A percentile compares a stretch with the other conserved stretches of the same genome.
Conservation (phyloP, 1,140 invertebrate genomes). For the Drosophila sproati region DNA sequence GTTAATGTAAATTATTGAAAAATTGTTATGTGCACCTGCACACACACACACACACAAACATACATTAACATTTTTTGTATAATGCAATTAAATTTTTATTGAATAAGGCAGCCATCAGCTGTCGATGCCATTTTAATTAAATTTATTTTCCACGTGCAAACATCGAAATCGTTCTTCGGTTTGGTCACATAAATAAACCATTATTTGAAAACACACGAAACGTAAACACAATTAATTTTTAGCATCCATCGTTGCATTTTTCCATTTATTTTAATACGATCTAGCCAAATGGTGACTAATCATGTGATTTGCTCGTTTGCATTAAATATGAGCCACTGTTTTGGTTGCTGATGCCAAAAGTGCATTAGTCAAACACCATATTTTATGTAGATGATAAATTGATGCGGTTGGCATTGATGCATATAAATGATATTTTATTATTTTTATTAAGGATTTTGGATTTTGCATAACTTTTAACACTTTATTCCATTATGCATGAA, state of each 20-base stretch:
- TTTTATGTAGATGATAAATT: slow-evolving; percentile 35
- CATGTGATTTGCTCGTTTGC: slow-evolving; percentile 59
- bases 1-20: slow-evolving; percentile 52
- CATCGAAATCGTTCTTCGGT: slow-evolving; percentile 35
- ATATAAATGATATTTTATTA: slow-evolving; percentile 12
- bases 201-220: background rate
- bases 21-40: slow-evolving; percentile 27
- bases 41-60: slow-evolving; percentile 3
- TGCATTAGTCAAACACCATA: slow-evolving; percentile 51
- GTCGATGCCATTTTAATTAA: slow-evolving; percentile 46
- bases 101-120: slow-evolving; percentile 17
- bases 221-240: slow-evolving; percentile 3
- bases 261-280: slow-evolving; percentile 60
- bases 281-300: slow-evolving; percentile 57
- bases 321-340: slow-evolving; percentile 35
- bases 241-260: slow-evolving; percentile 9
- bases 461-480: too few species aligned
- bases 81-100: slow-evolving; percentile 57
- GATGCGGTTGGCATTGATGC: background rate
- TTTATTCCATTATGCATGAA: too few species aligned
- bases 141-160: slow-evolving; percentile 38
- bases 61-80: slow-evolving; percentile 45
- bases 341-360: slow-evolving; percentile 1
- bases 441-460: slow-evolving; percentile 4
- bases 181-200: slow-evolving; percentile 11